A percentile compares a stretch with the other conserved stretches of the same genome.
These are phyloP conservation scores for Agriopis marginaria DNA, from an alignment of 2,888 invertebrate genomes.

Conservation along the genomic window DNA sequence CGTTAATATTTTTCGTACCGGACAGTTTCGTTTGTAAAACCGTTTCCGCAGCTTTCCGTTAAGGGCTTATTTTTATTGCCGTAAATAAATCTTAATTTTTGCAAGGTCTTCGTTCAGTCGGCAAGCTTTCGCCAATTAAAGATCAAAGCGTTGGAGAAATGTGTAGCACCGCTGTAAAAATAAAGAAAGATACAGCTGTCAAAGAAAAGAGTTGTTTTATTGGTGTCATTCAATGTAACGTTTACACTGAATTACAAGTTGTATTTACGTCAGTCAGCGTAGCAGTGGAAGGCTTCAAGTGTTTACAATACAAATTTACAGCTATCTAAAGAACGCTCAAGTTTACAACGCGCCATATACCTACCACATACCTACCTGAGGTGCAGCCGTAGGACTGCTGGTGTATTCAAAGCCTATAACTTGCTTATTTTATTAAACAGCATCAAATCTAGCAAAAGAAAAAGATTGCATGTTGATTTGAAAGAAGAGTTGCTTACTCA, in stretches of 20 bases:
- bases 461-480: not conserved
- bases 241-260: conserved; percentile 38
- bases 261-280: conserved; percentile 36
- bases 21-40: conserved; percentile 55
- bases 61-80: conserved; percentile 70
- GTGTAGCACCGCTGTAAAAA: conserved; percentile 28
- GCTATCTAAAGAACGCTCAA: conserved; percentile 38
- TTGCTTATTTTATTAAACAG: not conserved
- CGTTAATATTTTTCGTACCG: conserved; percentile 55
- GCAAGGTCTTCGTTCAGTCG: conserved; percentile 36
- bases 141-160: conserved; percentile 37
- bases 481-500: not conserved
- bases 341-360: conserved; percentile 40
- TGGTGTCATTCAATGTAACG: conserved; percentile 36
- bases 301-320: conserved; percentile 45
- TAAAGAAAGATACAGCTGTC: conserved; percentile 31
- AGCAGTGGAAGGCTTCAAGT: conserved; percentile 37
- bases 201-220: conserved; percentile 42
- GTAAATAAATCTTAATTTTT: conserved; percentile 57
- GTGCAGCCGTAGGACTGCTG: not conserved
- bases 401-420: conserved; percentile 8
- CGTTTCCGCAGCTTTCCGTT: conserved; percentile 60
- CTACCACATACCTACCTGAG: conserved; percentile 23
- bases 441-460: not conserved
- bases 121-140: conserved; percentile 45